Evolutionary conservation across 1,140 invertebrate genomes (phyloP).

Genomic region (Elymnias hypermnestra): DNA sequence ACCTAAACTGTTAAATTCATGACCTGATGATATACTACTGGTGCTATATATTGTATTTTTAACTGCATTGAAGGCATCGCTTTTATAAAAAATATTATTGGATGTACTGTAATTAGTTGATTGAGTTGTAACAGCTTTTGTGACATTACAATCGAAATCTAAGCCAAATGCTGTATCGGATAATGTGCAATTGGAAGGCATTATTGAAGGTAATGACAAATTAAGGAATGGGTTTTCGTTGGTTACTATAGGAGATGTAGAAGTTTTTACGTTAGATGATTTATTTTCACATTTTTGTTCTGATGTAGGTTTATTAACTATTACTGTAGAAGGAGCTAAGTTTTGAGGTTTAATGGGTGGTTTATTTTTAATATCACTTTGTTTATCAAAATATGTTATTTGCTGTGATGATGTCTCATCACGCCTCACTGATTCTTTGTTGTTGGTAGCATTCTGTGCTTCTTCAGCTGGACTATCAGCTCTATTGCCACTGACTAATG

Average conservation of each 20-base stretch:
- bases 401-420: conserved; percentile 35
- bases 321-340: conserved; percentile 12
- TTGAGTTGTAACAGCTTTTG: conserved; percentile 45
- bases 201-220: conserved; percentile 48
- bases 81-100: conserved; percentile 65
- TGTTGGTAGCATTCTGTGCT: conserved; percentile 28
- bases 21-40: conserved; percentile 59
- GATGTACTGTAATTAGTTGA: conserved; percentile 37
- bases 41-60: conserved; percentile 65
- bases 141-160: conserved; percentile 61
- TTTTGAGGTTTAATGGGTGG: conserved; percentile 30
- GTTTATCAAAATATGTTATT: conserved; percentile 48
- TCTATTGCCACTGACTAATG: conserved; percentile 78
- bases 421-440: conserved; percentile 44
- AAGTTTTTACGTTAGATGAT: conserved; percentile 32
- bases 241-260: conserved; percentile 3
- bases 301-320: conserved; percentile 31
- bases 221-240: conserved; percentile 62
- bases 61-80: conserved; percentile 52
- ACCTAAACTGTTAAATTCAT: conserved; percentile 61
- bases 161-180: conserved; percentile 49
- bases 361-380: conserved; percentile 42
- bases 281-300: conserved; percentile 44
- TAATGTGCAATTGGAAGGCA: conserved; percentile 45
- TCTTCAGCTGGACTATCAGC: conserved; percentile 70